phyloP scores from a whole-genome alignment of 2,797 vertebrate genomes.

The Ambastaia sidthimunki region DNA sequence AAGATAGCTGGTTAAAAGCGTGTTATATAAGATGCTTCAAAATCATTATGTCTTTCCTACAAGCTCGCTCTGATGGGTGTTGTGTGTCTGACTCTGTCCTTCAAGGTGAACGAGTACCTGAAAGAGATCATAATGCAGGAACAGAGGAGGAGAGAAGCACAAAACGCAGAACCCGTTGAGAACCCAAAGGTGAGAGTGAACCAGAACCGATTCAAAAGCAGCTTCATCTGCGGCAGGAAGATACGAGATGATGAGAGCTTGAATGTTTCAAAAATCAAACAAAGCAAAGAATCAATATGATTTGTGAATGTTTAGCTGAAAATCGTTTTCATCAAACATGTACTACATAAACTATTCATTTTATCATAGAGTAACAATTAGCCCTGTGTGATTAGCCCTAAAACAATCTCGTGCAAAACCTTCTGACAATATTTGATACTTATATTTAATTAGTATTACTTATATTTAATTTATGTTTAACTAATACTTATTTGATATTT shows the following conservation, averaged over 20 bases:
- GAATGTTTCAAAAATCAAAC: not conserved
- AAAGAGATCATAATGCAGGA: conserved; percentile 91
- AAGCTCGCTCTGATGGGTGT: not conserved
- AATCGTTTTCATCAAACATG: too few species aligned
- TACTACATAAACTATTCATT: too few species aligned
- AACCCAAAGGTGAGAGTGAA: conserved; percentile 85
- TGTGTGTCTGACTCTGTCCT: conserved; percentile 16
- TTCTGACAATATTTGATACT: too few species aligned
- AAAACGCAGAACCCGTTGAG: conserved; percentile 81
- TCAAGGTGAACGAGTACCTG: conserved; percentile 93
- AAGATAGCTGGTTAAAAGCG: too few species aligned
- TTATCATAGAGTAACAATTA: too few species aligned
- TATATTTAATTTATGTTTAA: too few species aligned
- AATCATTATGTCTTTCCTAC: not conserved
- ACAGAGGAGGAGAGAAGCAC: conserved; percentile 86
- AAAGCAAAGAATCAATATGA: not conserved
- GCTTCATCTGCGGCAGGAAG: conserved; percentile 2
- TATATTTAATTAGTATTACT: too few species aligned
- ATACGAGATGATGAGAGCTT: not conserved
- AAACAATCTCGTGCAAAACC: too few species aligned
- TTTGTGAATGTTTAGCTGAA: not conserved
- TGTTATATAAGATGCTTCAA: not conserved
- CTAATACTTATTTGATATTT: too few species aligned
- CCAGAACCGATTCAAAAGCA: not conserved
- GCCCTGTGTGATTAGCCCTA: too few species aligned